Evolutionary conservation across 2,113 vertebrate genomes (phyloP), one percentile per base, ranked within the genome.

Genomic region (Bos javanicus): DNA sequence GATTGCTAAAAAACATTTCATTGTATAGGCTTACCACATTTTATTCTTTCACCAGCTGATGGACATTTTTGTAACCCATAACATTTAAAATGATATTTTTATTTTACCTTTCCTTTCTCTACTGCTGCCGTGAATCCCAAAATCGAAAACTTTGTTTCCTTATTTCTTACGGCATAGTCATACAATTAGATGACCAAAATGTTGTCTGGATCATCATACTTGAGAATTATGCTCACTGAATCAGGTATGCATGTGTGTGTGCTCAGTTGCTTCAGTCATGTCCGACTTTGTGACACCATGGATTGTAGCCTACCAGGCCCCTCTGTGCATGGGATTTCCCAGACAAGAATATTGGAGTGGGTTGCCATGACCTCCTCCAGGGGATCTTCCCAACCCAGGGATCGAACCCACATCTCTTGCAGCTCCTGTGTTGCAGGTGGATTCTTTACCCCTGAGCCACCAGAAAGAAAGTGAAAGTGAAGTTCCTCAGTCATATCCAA

Each of bases 211-310:
- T 7, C 87, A 21, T 76, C 76, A 67, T 82, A 62, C 60, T 62
- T 83, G 36, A 87, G 74, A 81, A 83, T 81, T 91, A 64, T 80
- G 33, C 9, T 96, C 17, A 84, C 84, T 84, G 59, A 85, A 64
- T 82, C 39, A 87, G 17, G 28, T 78, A 67, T 59, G 64, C 10
- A 5, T 39, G n/a, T 71, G 67, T 71, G n/a, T 71, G 67, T 71
- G 67, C 67, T 71, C n/a, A 71, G n/a, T 71, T 5, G 19, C 67
- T 71, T 71, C 67, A 71, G 67, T 11, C 36, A 71, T 71, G n/a
- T 23, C 67, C 5, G 1, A 71, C 19, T 71, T 71, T 12, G 19
- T 71, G 67, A 64, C n/a, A 19, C n/a, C 67, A 71, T 71, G n/a
- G n/a, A 71, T 71, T 71, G n/a, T 71, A 36, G 67, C n/a, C n/a